Evolutionary conservation across 1,140 invertebrate genomes (phyloP).

Genomic region (Aphaenogaster floridana): DNA sequence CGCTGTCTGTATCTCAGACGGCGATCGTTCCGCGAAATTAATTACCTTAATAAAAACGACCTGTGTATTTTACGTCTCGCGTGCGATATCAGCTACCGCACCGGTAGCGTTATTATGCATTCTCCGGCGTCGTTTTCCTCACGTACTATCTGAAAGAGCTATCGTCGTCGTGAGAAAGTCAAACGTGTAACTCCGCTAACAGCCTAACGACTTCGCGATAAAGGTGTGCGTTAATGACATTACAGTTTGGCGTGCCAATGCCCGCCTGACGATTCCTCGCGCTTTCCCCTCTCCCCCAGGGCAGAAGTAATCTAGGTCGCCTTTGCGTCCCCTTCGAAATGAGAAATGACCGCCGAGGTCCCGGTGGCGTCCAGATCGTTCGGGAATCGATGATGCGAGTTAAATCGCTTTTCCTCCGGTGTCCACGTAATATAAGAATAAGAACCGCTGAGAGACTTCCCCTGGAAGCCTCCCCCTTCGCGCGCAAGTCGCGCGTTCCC

Average conservation of each 20-base stretch:
- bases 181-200: conserved; percentile 3
- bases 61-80: conserved; percentile 11
- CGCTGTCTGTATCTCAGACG: background rate
- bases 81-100: background rate
- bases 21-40: conserved; percentile 29
- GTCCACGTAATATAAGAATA: background rate
- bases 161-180: background rate
- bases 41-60: conserved; percentile 38
- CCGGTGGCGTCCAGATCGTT: background rate
- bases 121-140: background rate
- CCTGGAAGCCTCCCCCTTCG: background rate
- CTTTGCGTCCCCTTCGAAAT: background rate
- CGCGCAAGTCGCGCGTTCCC: background rate
- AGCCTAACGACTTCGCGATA: background rate
- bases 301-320: background rate
- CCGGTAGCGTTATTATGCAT: conserved; percentile 13
- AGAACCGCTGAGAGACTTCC: background rate
- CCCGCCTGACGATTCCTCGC: background rate
- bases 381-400: background rate
- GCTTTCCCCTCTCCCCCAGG: too few species aligned
- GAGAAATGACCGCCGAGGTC: background rate
- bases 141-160: background rate
- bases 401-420: conserved; percentile 11
- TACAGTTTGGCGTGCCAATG: background rate
- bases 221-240: conserved; percentile 18